Conservation (phyloP, 2,888 invertebrate genomes). For the Drosophila kanekoi region DNA sequence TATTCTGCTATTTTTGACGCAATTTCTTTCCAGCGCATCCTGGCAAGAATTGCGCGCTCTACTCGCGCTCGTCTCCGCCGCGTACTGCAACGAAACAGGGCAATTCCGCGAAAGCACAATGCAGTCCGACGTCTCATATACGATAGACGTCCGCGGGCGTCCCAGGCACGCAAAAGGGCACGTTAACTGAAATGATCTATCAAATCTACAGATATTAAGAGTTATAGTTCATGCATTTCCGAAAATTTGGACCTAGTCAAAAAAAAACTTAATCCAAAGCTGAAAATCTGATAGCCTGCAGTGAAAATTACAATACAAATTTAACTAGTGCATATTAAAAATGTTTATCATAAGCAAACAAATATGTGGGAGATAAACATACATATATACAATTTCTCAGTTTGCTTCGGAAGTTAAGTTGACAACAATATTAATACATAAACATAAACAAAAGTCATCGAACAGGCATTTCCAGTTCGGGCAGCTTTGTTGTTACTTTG, state of each 20-base stretch:
- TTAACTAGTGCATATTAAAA: background rate
- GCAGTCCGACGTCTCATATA: slow-evolving; percentile 31
- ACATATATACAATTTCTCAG: background rate
- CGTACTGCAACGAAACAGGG: slow-evolving; percentile 13
- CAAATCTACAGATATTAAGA: no score
- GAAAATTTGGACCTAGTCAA: background rate
- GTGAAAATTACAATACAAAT: background rate
- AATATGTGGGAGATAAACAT: background rate
- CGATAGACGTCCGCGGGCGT: slow-evolving; percentile 11
- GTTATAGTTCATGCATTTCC: no score
- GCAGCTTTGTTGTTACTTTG: no score
- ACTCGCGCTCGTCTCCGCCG: background rate
- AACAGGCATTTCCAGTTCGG: slow-evolving; percentile 18
- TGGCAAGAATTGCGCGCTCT: slow-evolving; percentile 28
- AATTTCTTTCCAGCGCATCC: slow-evolving; percentile 29
- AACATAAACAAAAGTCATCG: background rate
- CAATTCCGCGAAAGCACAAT: background rate
- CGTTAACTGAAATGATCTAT: background rate
- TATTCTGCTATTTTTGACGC: background rate
- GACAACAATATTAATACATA: no score
- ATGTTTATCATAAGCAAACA: background rate
- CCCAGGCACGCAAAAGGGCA: no score
- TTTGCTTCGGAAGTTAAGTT: no score
- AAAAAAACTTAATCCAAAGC: background rate
- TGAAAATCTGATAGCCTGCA: background rate